A percentile compares a stretch with the other conserved stretches of the same genome.
phyloP scores from a whole-genome alignment of 2,797 vertebrate species.

The Pangasius larnaudii region DNA sequence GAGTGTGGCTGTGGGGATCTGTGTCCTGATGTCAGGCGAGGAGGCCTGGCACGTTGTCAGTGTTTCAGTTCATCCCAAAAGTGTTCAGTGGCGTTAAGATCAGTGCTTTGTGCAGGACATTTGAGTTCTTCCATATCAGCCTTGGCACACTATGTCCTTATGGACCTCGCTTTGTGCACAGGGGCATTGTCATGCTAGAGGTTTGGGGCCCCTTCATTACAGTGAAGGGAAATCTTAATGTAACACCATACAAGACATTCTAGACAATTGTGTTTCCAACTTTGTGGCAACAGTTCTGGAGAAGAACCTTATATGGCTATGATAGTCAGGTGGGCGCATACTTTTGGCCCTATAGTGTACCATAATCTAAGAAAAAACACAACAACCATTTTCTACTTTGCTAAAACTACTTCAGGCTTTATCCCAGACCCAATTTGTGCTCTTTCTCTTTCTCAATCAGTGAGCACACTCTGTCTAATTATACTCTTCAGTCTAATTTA shows the following conservation, averaged over 20 bases:
- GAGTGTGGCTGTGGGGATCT: no score
- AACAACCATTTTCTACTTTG: neutral
- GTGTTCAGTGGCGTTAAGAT: no score
- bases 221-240: no score
- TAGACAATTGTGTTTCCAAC: neutral
- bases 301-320: neutral
- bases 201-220: no score
- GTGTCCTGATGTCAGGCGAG: neutral
- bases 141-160: no score
- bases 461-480: constrained; percentile 38
- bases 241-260: neutral
- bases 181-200: neutral
- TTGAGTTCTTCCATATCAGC: neutral
- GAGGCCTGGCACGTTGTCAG: neutral
- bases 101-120: no score
- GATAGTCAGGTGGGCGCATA: neutral
- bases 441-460: neutral
- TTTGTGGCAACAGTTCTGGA: neutral
- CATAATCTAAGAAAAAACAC: neutral
- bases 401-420: neutral
- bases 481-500: constrained; percentile 31
- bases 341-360: neutral
- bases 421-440: neutral
- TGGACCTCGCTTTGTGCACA: no score
- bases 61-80: no score